phyloP scores from a whole-genome alignment of 2,888 invertebrate genomes.

The Oeneis ivallda region DNA sequence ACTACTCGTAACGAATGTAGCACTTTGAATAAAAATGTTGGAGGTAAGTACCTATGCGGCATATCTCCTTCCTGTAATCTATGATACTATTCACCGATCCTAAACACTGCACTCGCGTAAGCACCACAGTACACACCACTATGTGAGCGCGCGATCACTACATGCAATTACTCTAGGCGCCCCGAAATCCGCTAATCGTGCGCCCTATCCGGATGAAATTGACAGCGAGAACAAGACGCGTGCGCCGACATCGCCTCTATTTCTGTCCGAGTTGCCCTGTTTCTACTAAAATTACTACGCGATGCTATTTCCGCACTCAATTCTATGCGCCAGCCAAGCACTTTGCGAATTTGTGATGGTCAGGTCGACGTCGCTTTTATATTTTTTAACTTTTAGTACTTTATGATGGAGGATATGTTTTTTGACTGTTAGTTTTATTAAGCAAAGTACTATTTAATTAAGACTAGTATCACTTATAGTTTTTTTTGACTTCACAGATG shows the following conservation, averaged over 20 bases:
- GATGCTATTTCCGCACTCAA: slow-evolving; percentile 79
- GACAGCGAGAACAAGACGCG: slow-evolving; percentile 73
- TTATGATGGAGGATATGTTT: neutral
- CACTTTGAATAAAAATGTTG: slow-evolving; percentile 40
- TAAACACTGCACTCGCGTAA: slow-evolving; percentile 52
- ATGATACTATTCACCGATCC: neutral
- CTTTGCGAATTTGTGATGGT: slow-evolving; percentile 54
- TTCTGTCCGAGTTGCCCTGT: slow-evolving; percentile 80
- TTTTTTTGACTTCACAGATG: too few relatives aligned
- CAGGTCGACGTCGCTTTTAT: slow-evolving; percentile 25
- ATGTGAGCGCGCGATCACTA: slow-evolving; percentile 31
- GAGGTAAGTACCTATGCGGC: slow-evolving; percentile 41
- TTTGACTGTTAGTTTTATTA: neutral
- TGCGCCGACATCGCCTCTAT: slow-evolving; percentile 70
- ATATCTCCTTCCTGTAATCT: slow-evolving; percentile 38
- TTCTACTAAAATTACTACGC: slow-evolving; percentile 80
- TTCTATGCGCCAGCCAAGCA: slow-evolving; percentile 60
- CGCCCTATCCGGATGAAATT: slow-evolving; percentile 79
- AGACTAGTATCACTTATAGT: too few relatives aligned
- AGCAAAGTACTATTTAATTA: too few relatives aligned
- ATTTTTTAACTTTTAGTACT: neutral
- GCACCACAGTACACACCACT: slow-evolving; percentile 23
- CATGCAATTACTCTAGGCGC: slow-evolving; percentile 20
- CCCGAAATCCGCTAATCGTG: slow-evolving; percentile 62
- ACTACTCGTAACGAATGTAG: slow-evolving; percentile 24